phyloP scores from a whole-genome alignment of 2,797 vertebrate species.

The Karalla daura region DNA sequence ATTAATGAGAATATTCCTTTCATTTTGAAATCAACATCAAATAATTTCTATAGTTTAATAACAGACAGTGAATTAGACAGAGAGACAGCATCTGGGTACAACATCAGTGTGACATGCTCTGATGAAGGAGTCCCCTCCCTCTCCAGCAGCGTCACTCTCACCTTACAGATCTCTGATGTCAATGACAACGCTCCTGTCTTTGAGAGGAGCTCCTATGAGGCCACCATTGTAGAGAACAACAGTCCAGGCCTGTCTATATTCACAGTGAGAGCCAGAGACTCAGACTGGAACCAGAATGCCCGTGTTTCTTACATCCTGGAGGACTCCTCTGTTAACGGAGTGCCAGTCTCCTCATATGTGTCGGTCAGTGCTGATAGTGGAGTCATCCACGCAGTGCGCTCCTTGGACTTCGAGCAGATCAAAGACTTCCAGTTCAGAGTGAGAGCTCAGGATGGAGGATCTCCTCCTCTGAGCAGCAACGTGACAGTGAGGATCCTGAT shows the following conservation, averaged over 20 bases:
- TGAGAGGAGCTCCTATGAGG: constrained; percentile 53
- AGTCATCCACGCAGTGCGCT: constrained; percentile 14
- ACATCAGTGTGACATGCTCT: constrained; percentile 58
- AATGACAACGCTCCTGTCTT: constrained; percentile 53
- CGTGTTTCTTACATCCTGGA: too few species aligned
- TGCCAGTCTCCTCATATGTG: too few species aligned
- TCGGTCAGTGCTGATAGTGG: too few species aligned
- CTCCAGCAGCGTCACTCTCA: constrained; percentile 63
- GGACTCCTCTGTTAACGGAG: too few species aligned
- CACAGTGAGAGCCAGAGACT: too few species aligned
- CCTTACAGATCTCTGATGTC: constrained; percentile 66
- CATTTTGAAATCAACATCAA: constrained; percentile 62
- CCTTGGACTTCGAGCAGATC: constrained; percentile 83
- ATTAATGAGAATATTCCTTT: constrained; percentile 65
- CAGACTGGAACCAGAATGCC: too few species aligned
- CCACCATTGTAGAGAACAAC: too few species aligned
- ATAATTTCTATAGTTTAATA: constrained; percentile 72
- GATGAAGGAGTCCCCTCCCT: constrained; percentile 71
- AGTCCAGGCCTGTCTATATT: too few species aligned
- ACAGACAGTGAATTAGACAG: constrained; percentile 72
- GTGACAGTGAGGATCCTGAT: too few species aligned
- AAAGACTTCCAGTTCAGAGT: constrained; percentile 69
- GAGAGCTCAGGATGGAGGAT: constrained; percentile 66
- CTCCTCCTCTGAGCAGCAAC: too few species aligned
- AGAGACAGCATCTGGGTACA: constrained; percentile 46